Base-by-base conservation (phyloP, 2,113 vertebrate species). In the Aegithalos caudatus region DNA sequence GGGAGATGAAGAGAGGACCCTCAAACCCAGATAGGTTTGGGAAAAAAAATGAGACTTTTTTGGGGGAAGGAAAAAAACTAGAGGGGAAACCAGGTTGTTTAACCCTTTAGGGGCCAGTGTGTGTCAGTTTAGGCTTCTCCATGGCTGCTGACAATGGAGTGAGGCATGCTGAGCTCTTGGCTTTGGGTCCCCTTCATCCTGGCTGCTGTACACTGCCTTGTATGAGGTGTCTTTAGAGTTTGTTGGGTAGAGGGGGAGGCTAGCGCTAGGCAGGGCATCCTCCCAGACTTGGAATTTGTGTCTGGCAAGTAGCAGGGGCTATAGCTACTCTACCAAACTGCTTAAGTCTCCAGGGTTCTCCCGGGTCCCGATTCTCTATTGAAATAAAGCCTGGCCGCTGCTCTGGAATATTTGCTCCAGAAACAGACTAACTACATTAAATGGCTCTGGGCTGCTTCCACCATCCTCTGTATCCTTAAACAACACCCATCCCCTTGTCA, bases 71-170 rank as follows among this genome's bases (percentile, higher is more conserved):
- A 19, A 33, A 51, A 51, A 48, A n/a, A 29, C 15, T 12, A 6
- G 31, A 91, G 12, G 11, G 14, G 24, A 61, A 81, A 78, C 12
- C 10, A 71, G 10, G 10, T 50, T 33, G 4, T 47, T 92, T 82
- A 76, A 79, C 27, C 13, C 21, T 62, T 88, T 19, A 82, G 29
- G 25, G 27, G 60, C 12, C 14, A 37, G 9, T 1, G 0, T 31
- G 11, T n/a, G 16, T 51, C 38, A 50, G 9, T 53, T 72, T 11
- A 54, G 25, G 24, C 22, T 66, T 27, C 12, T 48, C 7, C 5
- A 7, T 0, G 0, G 28, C 35, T 78, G 13, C 38, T 48, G 1
- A 4, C 20, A 37, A 11, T 12, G 19, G 21, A 57, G 28, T 4
- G 14, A 1, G 1, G 9, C 37, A 53, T 0, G 2, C 28, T 57